Percentiles rank a stretch among this genome's conserved stretches.
phyloP scores from a whole-genome alignment of 2,888 invertebrate genomes.

The Raillietiella orientalis region DNA sequence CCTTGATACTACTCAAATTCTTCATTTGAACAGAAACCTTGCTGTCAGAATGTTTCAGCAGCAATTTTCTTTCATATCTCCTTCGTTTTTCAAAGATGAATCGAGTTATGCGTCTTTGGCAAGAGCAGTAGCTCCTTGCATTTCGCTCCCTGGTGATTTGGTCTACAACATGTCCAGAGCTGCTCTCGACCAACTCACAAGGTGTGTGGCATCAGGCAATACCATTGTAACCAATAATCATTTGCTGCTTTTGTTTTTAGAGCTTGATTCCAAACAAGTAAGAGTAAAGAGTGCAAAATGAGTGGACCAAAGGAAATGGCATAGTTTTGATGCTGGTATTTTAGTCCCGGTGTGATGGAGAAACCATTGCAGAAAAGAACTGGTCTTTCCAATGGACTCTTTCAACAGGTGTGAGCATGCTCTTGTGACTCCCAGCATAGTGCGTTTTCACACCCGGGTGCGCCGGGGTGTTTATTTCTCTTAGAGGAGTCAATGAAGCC shows the following conservation, averaged over 20 bases:
- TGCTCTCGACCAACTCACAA: constrained; percentile 75
- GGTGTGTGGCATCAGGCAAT: constrained; percentile 45
- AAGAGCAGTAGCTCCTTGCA: background rate
- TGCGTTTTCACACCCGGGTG: background rate
- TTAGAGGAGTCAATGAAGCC: too few relatives aligned
- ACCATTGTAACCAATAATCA: constrained; percentile 8
- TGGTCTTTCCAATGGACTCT: constrained; percentile 48
- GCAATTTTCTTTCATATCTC: too few relatives aligned
- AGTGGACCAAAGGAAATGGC: constrained; percentile 5
- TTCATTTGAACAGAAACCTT: too few relatives aligned
- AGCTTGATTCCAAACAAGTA: constrained; percentile 19
- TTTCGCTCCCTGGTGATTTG: constrained; percentile 42
- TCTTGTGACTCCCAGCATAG: background rate
- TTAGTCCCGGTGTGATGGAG: constrained; percentile 50
- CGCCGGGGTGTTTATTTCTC: too few relatives aligned
- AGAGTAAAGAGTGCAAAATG: constrained; percentile 57
- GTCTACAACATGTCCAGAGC: constrained; percentile 72
- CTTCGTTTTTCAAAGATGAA: too few relatives aligned
- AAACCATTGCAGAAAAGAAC: constrained; percentile 61
- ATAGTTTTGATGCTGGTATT: constrained; percentile 3
- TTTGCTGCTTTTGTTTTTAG: constrained; percentile 3
- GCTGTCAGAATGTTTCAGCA: too few relatives aligned
- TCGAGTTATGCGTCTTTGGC: too few relatives aligned
- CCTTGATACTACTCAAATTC: too few relatives aligned
- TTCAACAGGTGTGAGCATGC: constrained; percentile 23